Base-by-base conservation (phyloP, 2,888 invertebrate species). In the Lasius fuliginosus region DNA sequence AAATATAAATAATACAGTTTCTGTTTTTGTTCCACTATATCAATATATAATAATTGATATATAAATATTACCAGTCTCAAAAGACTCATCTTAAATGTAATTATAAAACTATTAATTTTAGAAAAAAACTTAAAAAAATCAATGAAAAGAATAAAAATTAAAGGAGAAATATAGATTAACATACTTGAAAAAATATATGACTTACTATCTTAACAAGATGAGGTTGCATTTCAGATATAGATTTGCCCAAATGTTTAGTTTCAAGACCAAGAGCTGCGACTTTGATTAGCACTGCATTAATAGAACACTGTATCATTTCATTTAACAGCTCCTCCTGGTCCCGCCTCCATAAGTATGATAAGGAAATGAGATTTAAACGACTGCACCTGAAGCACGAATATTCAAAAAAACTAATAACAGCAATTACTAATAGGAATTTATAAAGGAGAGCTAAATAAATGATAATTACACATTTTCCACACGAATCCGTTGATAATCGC, bases 401-500 rank as follows among this genome's bases (percentile, higher is more conserved):
- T 86, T 87, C 62, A 65, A 68, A 65, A 69, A 65, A 74, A 79
- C 27, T 73, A 49, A 36, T 60, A 46, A 23, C 11, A 56, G 23
- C 11, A 67, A 36, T 27, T n/a, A 49, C 53, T 6, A 33, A 81
- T 60, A 11, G 2, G 18, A 6, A 53, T 46, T 81, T 27, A 65
- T 69, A n/a, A 12, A 53, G 8, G 36, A 65, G 23, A 23, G 23
- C 18, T 46, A 81, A 40, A 65, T 68, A 36, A 46, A 65, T 88
- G 87, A 90, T 94, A 97, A 98, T 97, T 97, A 98, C 97, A 99
- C 99, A 97, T 99, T 98, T 96, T 99, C 99, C 89, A 99, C 99
- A 93, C 99, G 97, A 93, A 99, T 97, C 95, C 99, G 97, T 96
- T 99, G 99, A 96, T 99, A 99, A 95, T 99, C 99, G 85, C 99